Conservation (phyloP, 92 coral and sea anemone genomes). For the Micromussa lordhowensis region DNA sequence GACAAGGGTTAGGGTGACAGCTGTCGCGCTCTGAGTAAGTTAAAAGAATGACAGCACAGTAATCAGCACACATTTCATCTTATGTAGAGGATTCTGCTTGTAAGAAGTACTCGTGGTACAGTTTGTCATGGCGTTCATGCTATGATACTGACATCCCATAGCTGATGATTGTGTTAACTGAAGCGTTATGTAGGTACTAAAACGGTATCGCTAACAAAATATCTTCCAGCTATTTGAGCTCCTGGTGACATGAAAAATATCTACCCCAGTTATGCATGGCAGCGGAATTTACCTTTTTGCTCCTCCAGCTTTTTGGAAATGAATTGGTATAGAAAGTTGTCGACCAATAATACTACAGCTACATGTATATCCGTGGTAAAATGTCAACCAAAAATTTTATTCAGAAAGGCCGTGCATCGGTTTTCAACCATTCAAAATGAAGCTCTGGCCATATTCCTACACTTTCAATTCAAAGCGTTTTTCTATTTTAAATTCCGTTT, state of each 20-base stretch:
- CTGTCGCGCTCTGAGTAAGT: constrained; percentile 72
- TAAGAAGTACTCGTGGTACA: background rate
- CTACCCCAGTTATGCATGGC: background rate
- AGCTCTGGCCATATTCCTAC: background rate
- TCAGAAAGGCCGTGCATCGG: background rate
- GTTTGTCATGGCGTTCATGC: background rate
- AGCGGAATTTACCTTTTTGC: too few species aligned
- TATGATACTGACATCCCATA: too few species aligned
- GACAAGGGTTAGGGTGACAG: constrained; percentile 99
- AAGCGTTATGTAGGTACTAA: background rate
- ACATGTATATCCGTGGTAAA: background rate
- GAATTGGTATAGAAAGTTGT: too few species aligned
- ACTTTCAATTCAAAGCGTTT: background rate
- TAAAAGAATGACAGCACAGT: background rate
- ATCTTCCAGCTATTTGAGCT: background rate
- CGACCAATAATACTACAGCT: too few species aligned
- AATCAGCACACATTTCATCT: background rate
- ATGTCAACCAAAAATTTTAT: background rate
- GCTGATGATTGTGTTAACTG: background rate
- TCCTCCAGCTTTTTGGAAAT: too few species aligned
- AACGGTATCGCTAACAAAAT: background rate
- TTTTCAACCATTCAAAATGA: too few species aligned
- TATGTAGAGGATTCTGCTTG: background rate
- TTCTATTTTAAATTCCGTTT: background rate
- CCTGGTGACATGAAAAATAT: background rate